These are phyloP conservation scores for Sinelater perroti DNA, from an alignment of 2,888 invertebrate species.

Conservation along the genomic window DNA sequence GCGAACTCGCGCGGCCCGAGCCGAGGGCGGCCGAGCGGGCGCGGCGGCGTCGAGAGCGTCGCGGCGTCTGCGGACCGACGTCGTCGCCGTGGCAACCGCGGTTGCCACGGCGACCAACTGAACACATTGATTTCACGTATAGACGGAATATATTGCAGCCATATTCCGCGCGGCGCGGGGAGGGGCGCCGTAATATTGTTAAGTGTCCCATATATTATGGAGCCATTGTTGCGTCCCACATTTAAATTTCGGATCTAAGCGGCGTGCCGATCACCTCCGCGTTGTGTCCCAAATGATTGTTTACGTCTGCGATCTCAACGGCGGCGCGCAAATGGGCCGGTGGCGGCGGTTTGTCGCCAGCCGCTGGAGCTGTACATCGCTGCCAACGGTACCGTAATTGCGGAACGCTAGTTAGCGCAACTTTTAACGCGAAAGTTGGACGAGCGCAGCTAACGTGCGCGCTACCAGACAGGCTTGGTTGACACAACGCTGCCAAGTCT, in stretches of 20 bases:
- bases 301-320: slow-evolving; percentile 18
- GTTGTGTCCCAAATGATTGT: slow-evolving; percentile 26
- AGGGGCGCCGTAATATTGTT: slow-evolving; percentile 53
- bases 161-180: slow-evolving; percentile 48
- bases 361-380: too few relatives aligned
- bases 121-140: slow-evolving; percentile 62
- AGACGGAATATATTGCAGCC: slow-evolving; percentile 61
- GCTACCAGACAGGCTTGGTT: too few relatives aligned
- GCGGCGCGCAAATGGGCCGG: slow-evolving; percentile 10
- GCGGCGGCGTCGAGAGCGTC: slow-evolving; percentile 39
- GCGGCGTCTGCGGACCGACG: slow-evolving; percentile 43
- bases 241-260: slow-evolving; percentile 49
- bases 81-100: slow-evolving; percentile 47
- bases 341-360: background rate
- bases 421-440: background rate
- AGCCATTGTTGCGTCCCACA: slow-evolving; percentile 53
- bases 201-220: slow-evolving; percentile 57
- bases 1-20: slow-evolving; percentile 41
- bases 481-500: too few relatives aligned
- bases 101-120: slow-evolving; percentile 54
- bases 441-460: background rate
- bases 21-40: slow-evolving; percentile 19
- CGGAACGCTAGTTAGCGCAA: background rate
- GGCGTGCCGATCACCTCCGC: slow-evolving; percentile 41
- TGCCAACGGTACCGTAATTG: too few relatives aligned